Percentiles rank a stretch among this genome's conserved stretches.
Evolutionary conservation across 2,113 vertebrate genomes (phyloP).

Genomic region (Corapipo altera): DNA sequence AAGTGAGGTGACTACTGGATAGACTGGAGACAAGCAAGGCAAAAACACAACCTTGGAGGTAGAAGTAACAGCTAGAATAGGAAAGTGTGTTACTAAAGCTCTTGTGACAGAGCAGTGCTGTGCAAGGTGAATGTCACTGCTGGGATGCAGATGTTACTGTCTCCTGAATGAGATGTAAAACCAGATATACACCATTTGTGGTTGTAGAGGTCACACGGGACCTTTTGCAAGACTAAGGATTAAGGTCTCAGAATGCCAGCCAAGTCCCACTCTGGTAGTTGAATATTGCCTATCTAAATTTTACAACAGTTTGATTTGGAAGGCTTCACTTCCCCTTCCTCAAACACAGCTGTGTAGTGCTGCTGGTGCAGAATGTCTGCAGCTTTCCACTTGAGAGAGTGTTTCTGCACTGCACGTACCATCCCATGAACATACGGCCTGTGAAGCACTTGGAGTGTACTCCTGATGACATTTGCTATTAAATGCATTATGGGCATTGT

Average conservation of each 20-base stretch:
- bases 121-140: background rate
- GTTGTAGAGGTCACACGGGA: background rate
- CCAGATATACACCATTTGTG: background rate
- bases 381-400: background rate
- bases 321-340: slow-evolving; percentile 28
- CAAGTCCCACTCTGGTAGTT: slow-evolving; percentile 22
- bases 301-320: slow-evolving; percentile 64
- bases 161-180: slow-evolving; percentile 2
- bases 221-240: slow-evolving; percentile 2
- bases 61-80: background rate
- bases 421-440: background rate
- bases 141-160: background rate
- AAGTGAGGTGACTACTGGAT: background rate
- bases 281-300: slow-evolving; percentile 54
- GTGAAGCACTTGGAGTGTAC: background rate
- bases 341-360: slow-evolving; percentile 11
- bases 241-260: slow-evolving; percentile 26
- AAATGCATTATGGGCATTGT: background rate
- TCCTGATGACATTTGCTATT: background rate
- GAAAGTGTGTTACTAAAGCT: background rate
- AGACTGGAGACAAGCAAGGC: background rate
- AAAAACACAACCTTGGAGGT: background rate
- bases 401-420: background rate
- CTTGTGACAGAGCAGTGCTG: background rate
- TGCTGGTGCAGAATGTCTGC: background rate